Percentiles rank a stretch among this genome's conserved stretches.
phyloP scores from a whole-genome alignment of 1,140 invertebrate species.

The Colletes gigas region DNA sequence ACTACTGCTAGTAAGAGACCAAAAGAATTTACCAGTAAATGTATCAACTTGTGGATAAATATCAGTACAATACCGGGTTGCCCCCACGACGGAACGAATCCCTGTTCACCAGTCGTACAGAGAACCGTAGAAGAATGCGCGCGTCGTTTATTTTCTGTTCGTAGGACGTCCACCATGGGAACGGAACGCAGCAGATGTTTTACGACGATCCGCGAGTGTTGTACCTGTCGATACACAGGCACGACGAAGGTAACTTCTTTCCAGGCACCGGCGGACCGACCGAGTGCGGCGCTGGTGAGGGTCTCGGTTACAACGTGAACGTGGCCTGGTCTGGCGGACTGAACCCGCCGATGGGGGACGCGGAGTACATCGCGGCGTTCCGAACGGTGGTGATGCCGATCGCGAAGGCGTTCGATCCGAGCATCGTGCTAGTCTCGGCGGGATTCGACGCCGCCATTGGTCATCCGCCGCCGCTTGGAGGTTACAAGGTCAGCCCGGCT shows the following conservation, averaged over 20 bases:
- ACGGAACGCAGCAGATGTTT: slow-evolving; percentile 99
- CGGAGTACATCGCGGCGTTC: slow-evolving; percentile 99
- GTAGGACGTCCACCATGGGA: slow-evolving; percentile 99
- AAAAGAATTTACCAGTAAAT: too few species aligned
- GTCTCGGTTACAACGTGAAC: slow-evolving; percentile 98
- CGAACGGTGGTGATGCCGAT: slow-evolving; percentile 96
- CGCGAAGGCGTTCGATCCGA: slow-evolving; percentile 95
- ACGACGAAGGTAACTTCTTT: slow-evolving; percentile 99
- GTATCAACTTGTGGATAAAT: too few species aligned
- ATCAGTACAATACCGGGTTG: too few species aligned
- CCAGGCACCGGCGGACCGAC: slow-evolving; percentile 96
- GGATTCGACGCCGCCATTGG: slow-evolving; percentile 98
- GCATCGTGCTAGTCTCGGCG: slow-evolving; percentile 97
- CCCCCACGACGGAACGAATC: too few species aligned
- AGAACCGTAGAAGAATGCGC: slow-evolving; percentile 3
- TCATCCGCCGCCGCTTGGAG: slow-evolving; percentile 96
- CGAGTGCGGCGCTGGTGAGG: slow-evolving; percentile 95
- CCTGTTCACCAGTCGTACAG: too few species aligned
- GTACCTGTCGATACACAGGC: slow-evolving; percentile 98
- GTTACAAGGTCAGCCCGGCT: slow-evolving; percentile 95
- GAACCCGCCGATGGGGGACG: slow-evolving; percentile 96
- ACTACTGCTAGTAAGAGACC: too few species aligned
- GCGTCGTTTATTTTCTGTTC: slow-evolving; percentile 37
- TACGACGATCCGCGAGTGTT: slow-evolving; percentile 97
- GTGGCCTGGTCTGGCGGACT: slow-evolving; percentile 96